phyloP scores from a whole-genome alignment of 2,888 invertebrate genomes.

The Drosophila nr. perissopoda region DNA sequence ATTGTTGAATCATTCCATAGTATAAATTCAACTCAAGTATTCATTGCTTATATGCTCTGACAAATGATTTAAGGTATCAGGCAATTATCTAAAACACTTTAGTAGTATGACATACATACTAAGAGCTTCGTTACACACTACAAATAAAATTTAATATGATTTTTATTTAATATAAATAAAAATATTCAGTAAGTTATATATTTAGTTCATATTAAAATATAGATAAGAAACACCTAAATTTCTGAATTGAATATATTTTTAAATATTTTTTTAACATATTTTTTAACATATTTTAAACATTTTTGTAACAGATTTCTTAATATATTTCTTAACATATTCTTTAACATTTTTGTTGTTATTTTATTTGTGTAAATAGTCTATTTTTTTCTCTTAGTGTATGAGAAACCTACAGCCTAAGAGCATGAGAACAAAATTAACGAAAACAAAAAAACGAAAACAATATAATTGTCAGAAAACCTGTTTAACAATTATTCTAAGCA shows the following conservation, averaged over 20 bases:
- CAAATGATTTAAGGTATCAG: constrained; percentile 1
- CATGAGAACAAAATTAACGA: constrained; percentile 11
- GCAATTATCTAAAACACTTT: not conserved
- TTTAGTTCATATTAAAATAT: not conserved
- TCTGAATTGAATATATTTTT: not conserved
- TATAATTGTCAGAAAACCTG: constrained; percentile 40
- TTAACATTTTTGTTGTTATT: not conserved
- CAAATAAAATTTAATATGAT: not conserved
- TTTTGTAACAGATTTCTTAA: too few relatives aligned
- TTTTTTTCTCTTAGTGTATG: constrained; percentile 22
- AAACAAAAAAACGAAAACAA: constrained; percentile 9
- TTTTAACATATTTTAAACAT: too few relatives aligned
- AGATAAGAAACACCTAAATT: not conserved
- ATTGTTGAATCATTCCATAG: constrained; percentile 18
- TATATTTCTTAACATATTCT: not conserved
- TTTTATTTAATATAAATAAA: not conserved
- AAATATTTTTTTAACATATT: not conserved
- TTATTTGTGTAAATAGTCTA: too few relatives aligned
- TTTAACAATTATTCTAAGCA: constrained; percentile 21
- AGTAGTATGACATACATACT: not conserved
- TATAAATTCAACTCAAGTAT: not conserved
- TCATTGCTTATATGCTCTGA: not conserved
- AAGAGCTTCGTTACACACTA: constrained; percentile 7
- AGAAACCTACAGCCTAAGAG: not conserved
- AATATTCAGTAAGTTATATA: not conserved